phyloP scores from a whole-genome alignment of 1,140 invertebrate species.

The Drosophila equinoxialis region DNA sequence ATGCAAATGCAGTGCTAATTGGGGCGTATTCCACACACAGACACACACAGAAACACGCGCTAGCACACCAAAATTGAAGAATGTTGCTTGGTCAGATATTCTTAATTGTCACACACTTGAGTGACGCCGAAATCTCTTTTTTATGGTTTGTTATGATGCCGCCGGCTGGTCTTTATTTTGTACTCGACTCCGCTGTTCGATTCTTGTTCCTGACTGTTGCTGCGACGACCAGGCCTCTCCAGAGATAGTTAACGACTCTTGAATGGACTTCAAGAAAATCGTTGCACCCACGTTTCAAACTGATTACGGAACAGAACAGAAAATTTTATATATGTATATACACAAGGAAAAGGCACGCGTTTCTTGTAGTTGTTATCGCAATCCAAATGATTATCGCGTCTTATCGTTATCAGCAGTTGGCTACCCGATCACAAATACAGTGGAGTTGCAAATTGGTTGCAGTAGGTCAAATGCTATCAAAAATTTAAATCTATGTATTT shows the following conservation, averaged over 20 bases:
- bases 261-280: not conserved
- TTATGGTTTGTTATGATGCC: constrained; percentile 9
- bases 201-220: not conserved
- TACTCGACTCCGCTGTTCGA: not conserved
- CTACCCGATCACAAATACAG: constrained; percentile 26
- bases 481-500: not conserved
- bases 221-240: not conserved
- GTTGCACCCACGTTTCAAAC: constrained; percentile 23
- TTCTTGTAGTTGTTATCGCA: constrained; percentile 44
- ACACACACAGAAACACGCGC: not conserved
- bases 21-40: constrained; percentile 42
- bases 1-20: constrained; percentile 41
- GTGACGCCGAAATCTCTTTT: constrained; percentile 25
- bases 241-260: not conserved
- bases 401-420: constrained; percentile 22
- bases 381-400: constrained; percentile 31
- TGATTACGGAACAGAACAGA: constrained; percentile 44
- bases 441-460: not conserved
- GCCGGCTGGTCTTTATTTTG: not conserved
- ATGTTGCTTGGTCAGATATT: constrained; percentile 56
- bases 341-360: constrained; percentile 40
- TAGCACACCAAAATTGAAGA: constrained; percentile 9
- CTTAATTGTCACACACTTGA: not conserved
- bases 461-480: not conserved
- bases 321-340: constrained; percentile 21